phyloP scores from a whole-genome alignment of 2,888 invertebrate genomes.

The Cerceris ruficornis region DNA sequence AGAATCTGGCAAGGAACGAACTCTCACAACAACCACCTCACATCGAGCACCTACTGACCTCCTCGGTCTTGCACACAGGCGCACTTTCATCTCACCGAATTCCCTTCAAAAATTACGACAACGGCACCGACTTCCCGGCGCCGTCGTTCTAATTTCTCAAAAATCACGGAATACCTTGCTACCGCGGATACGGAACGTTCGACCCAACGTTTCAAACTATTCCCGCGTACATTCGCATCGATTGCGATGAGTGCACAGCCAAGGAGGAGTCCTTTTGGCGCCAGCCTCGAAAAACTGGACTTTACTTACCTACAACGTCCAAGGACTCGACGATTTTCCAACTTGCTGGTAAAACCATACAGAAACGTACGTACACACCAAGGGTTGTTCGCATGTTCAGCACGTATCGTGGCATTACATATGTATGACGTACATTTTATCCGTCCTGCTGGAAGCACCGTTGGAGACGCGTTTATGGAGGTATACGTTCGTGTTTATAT shows the following conservation, averaged over 20 bases:
- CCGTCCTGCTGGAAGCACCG: conserved; percentile 21
- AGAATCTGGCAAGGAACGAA: conserved; percentile 1
- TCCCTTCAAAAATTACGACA: not conserved
- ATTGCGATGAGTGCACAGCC: conserved; percentile 25
- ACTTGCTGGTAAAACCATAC: conserved; percentile 15
- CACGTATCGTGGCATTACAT: conserved; percentile 63
- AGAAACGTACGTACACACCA: conserved; percentile 11
- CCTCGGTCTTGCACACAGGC: not conserved
- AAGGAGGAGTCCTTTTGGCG: conserved; percentile 27
- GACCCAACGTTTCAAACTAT: not conserved
- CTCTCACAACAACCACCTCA: not conserved
- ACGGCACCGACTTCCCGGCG: conserved; percentile 11
- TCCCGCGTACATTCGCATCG: conserved; percentile 8
- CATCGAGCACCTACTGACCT: not conserved
- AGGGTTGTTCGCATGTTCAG: conserved; percentile 44
- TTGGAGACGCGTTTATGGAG: conserved; percentile 8
- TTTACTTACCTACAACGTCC: not conserved
- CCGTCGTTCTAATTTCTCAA: conserved; percentile 6
- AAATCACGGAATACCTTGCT: not conserved
- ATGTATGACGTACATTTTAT: conserved; percentile 62
- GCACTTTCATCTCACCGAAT: not conserved
- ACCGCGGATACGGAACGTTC: not conserved
- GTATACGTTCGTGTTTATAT: not conserved
- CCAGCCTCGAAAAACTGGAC: conserved; percentile 32
- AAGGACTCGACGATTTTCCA: not conserved